Evolutionary conservation across 2,113 vertebrate species (phyloP).

Genomic region (Amphiprion ocellaris): DNA sequence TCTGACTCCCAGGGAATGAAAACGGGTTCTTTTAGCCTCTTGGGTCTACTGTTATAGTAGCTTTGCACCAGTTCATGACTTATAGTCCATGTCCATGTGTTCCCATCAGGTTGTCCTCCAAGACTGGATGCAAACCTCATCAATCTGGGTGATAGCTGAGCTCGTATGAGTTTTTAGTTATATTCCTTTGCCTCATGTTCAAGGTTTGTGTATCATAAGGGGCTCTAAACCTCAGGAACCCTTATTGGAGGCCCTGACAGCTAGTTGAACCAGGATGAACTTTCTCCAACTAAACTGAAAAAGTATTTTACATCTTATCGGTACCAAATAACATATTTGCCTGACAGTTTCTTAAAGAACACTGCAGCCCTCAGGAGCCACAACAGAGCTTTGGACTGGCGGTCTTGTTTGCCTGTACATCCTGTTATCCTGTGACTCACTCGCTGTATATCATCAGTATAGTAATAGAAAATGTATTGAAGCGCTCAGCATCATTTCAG

Average conservation of each 20-base stretch:
- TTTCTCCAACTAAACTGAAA: background rate
- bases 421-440: conserved; percentile 23
- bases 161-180: background rate
- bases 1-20: too few relatives aligned
- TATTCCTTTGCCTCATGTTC: background rate
- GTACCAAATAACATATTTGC: background rate
- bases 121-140: background rate
- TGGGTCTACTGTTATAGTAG: too few relatives aligned
- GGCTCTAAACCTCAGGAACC: background rate
- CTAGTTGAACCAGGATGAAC: background rate
- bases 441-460: background rate
- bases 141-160: background rate
- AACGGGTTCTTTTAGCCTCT: too few relatives aligned
- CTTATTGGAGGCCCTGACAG: background rate
- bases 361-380: background rate
- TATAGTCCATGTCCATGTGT: too few relatives aligned
- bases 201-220: background rate
- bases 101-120: background rate
- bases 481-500: conserved; percentile 50
- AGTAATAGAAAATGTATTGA: conserved; percentile 41
- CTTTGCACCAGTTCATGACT: too few relatives aligned
- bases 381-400: background rate
- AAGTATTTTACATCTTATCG: conserved; percentile 5
- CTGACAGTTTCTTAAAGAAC: background rate
- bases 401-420: background rate